Percentiles rank a stretch among this genome's conserved stretches.
Evolutionary conservation across 2,888 invertebrate species (phyloP).

Genomic region (Leptopilina drosophilae): DNA sequence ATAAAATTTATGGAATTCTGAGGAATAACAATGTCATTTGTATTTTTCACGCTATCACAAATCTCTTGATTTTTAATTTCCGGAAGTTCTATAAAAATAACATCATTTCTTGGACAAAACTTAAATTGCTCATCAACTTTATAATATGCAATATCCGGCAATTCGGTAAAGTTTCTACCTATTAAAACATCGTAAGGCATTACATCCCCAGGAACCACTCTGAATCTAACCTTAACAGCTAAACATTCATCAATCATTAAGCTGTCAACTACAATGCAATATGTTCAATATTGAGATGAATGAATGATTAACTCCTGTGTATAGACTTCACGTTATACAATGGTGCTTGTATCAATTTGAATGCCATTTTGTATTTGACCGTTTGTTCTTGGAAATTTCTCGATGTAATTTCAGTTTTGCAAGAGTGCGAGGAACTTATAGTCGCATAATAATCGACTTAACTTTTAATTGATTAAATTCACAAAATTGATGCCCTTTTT

Average conservation of each 20-base stretch:
- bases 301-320: too few relatives aligned
- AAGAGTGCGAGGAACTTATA: too few relatives aligned
- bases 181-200: constrained; percentile 57
- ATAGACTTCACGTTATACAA: too few relatives aligned
- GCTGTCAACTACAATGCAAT: constrained; percentile 27
- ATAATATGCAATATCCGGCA: constrained; percentile 51
- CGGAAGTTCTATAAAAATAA: constrained; percentile 1
- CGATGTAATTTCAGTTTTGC: too few relatives aligned
- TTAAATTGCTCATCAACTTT: constrained; percentile 49
- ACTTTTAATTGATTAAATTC: too few relatives aligned
- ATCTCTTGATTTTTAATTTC: not conserved
- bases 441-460: too few relatives aligned
- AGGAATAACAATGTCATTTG: not conserved
- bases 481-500: too few relatives aligned
- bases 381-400: too few relatives aligned
- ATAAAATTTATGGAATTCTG: constrained; percentile 46
- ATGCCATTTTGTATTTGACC: too few relatives aligned
- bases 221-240: constrained; percentile 48
- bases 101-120: not conserved
- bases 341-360: too few relatives aligned
- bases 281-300: not conserved
- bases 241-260: constrained; percentile 48
- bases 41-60: constrained; percentile 16
- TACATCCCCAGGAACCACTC: constrained; percentile 58
- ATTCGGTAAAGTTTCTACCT: constrained; percentile 57